Base-by-base conservation (phyloP, 37 sponge, comb jelly and placozoan species). In the Mnemiopsis leidyi region DNA sequence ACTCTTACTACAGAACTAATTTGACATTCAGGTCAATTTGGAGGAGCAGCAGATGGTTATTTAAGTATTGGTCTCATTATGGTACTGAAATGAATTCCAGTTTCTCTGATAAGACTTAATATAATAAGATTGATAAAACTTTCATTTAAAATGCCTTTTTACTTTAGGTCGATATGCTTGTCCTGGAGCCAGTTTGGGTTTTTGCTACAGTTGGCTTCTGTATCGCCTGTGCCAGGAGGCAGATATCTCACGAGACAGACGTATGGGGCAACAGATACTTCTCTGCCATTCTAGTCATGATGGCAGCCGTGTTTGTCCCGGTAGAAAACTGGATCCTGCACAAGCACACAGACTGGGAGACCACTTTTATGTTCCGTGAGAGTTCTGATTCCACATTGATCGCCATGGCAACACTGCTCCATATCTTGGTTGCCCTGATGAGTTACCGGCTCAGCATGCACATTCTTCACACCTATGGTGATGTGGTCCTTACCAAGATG, bases 271-370 rank as follows among this genome's bases (percentile, higher is more conserved):
- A 85, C 61, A 21, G 36, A 18, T 39, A 85, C 90, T 33, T 85
- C 48, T 36, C 90, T 23, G 2, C 61, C 0, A 38, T 85, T 25
- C 26, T 85, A 23, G 28, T 39, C 20, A 13, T 85, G 61, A 39
- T 40, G 26, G 23, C 61, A 23, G 61, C n/a, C 7, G 40, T 85
- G 29, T 85, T 85, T 29, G 36, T 20, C 29, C 90, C 90, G 26
- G 40, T 85, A 5, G 90, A 85, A 29, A 85, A 85, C 90, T 85
- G 90, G 90, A 33, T 85, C 61, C 90, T 85, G 5, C 26, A 29
- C 40, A 0, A 39, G 2, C 90, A 85, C 48, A 85, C 61, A 1
- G 90, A 7, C 30, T 85, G 90, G 90, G 90, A 85, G 26, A 85
- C 90, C 2, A 85, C 90, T 26, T 85, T 85, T 23, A 38, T 39